Base-by-base conservation (phyloP, 2,113 vertebrate species). In the Pomatostomus ruficeps region DNA sequence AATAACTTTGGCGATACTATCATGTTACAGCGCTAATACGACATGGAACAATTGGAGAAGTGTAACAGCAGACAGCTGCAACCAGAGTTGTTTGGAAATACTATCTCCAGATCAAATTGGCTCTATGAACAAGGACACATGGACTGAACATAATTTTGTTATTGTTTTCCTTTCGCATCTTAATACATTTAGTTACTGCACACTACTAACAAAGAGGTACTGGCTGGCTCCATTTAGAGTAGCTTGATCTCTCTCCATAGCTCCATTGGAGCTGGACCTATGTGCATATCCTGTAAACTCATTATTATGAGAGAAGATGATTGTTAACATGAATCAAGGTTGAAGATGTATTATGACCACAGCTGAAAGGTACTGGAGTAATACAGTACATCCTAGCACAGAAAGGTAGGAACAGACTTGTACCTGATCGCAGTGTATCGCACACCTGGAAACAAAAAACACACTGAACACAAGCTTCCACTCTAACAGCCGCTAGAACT, bases 351-450 rank as follows among this genome's bases (percentile, higher is more conserved):
- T 66, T n/a, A 66, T 3, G n/a, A 67, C 31, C 57, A 25, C 0
- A 85, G 54, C 21, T 81, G 63, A 62, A 70, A 65, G 28, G 8
- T 19, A 43, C 31, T 40, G 26, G 18, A 85, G 49, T 8, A 85
- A 65, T 24, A 26, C 25, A 70, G 3, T 2, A 2, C 10, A 45
- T 13, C 7, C 29, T 46, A 12, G 3, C 49, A 81, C 1, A 66
- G 2, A 74, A 83, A 68, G 38, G 17, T 4, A 52, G 62, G 38
- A 75, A 40, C 17, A 92, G 54, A 22, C 4, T n/a, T n/a, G 28
- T 42, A 29, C 36, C 8, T 1, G 4, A 48, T 0, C 45, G 57
- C 61, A 58, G 16, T 23, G 3, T 13, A 23, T 52, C 11, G 2
- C 49, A 33, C 26, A 45, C n/a, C 11, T 31, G 29, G 33, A 67